Percentiles rank a stretch among this genome's conserved stretches.
These are phyloP conservation scores for Melanotus villosus DNA, from an alignment of 2,888 invertebrate species.

Conservation along the genomic window DNA sequence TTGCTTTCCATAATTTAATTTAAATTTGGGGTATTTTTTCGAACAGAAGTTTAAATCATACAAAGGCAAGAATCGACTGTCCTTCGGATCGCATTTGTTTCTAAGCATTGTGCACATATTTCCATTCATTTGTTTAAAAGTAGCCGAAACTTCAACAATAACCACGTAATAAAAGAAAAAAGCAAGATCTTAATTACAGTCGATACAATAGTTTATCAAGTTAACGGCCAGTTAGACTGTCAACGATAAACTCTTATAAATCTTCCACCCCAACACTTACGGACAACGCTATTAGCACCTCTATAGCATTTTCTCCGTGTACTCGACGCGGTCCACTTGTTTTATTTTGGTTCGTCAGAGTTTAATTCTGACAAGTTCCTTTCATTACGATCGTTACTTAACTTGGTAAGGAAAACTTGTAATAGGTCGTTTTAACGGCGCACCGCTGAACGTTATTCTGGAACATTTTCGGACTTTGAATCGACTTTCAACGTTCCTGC, in stretches of 20 bases:
- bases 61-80: no score
- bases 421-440: slow-evolving; percentile 27
- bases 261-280: slow-evolving; percentile 50
- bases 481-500: slow-evolving; percentile 3
- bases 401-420: slow-evolving; percentile 34
- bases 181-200: slow-evolving; percentile 59
- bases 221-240: slow-evolving; percentile 59
- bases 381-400: slow-evolving; percentile 35
- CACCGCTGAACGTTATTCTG: slow-evolving; percentile 5
- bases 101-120: no score
- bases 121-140: slow-evolving; percentile 22
- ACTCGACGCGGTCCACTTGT: slow-evolving; percentile 34
- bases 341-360: slow-evolving; percentile 35
- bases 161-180: slow-evolving; percentile 45
- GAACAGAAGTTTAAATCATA: no score
- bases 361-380: slow-evolving; percentile 43
- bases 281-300: slow-evolving; percentile 50
- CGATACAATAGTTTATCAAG: slow-evolving; percentile 58
- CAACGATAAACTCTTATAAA: slow-evolving; percentile 59
- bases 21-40: no score
- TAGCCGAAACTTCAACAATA: slow-evolving; percentile 42
- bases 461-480: background rate
- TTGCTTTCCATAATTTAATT: no score
- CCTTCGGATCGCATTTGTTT: background rate
- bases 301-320: slow-evolving; percentile 27